phyloP scores from a whole-genome alignment of 2,113 vertebrate species.

The Pagrus major region DNA sequence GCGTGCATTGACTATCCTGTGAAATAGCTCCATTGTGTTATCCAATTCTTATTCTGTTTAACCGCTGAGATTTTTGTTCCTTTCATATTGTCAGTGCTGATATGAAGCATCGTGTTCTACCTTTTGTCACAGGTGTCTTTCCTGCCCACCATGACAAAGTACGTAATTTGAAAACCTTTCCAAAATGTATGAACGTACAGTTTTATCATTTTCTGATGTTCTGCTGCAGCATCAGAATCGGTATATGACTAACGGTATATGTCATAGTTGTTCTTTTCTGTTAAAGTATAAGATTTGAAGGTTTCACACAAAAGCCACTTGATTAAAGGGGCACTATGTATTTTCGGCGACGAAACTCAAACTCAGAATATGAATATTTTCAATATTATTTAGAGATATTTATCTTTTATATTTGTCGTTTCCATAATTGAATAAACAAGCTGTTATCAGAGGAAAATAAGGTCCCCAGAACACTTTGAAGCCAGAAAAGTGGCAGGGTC shows the following conservation, averaged over 20 bases:
- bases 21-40: background rate
- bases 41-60: slow-evolving; percentile 11
- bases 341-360: no score
- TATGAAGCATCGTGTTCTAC: background rate
- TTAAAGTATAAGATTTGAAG: background rate
- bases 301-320: background rate
- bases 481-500: no score
- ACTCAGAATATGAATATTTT: no score
- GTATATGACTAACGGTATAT: no score
- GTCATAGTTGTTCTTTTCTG: no score
- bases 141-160: background rate
- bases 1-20: slow-evolving; percentile 6
- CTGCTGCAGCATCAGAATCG: no score
- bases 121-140: background rate
- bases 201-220: background rate
- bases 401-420: no score
- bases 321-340: no score
- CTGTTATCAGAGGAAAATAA: no score
- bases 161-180: background rate
- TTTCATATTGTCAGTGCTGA: background rate
- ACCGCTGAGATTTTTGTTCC: background rate
- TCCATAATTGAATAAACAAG: no score
- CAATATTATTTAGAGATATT: no score
- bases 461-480: no score
- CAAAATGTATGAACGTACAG: background rate